Percentiles rank a stretch among this genome's conserved stretches.
phyloP scores from a whole-genome alignment of 1,140 invertebrate genomes.

The Procambarus virginalis region DNA sequence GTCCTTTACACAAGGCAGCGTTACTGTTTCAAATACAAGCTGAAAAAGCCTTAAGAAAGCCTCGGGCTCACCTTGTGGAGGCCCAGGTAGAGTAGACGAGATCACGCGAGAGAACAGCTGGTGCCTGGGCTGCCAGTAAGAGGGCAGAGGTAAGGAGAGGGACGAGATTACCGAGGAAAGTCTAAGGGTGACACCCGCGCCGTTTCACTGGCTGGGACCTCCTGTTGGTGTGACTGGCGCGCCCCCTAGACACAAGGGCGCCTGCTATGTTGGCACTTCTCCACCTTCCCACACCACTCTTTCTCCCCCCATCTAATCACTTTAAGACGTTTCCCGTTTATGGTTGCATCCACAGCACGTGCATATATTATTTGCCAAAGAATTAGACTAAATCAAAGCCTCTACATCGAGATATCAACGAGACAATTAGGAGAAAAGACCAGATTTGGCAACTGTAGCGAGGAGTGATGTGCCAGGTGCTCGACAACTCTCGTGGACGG shows the following conservation, averaged over 20 bases:
- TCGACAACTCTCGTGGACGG: neutral
- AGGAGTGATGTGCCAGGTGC: neutral
- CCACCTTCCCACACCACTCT: too few relatives aligned
- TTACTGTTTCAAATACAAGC: neutral
- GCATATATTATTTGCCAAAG: neutral
- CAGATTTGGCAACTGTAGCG: neutral
- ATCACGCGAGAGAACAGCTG: too few relatives aligned
- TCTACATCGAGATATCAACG: neutral
- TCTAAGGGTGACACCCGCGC: too few relatives aligned
- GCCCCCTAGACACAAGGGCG: too few relatives aligned
- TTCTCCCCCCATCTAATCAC: neutral
- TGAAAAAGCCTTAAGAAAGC: neutral
- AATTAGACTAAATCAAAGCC: neutral
- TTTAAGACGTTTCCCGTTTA: neutral
- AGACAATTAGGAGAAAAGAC: neutral
- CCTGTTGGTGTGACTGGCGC: too few relatives aligned
- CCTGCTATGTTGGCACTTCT: too few relatives aligned
- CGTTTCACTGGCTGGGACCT: too few relatives aligned
- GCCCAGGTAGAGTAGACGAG: too few relatives aligned
- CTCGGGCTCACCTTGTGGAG: neutral
- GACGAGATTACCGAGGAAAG: too few relatives aligned
- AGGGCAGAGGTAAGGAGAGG: too few relatives aligned
- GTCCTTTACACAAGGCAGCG: neutral
- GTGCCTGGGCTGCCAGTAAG: too few relatives aligned
- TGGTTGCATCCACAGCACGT: neutral